Conservation (phyloP, 2,797 vertebrate genomes). For the Masticophis lateralis region DNA sequence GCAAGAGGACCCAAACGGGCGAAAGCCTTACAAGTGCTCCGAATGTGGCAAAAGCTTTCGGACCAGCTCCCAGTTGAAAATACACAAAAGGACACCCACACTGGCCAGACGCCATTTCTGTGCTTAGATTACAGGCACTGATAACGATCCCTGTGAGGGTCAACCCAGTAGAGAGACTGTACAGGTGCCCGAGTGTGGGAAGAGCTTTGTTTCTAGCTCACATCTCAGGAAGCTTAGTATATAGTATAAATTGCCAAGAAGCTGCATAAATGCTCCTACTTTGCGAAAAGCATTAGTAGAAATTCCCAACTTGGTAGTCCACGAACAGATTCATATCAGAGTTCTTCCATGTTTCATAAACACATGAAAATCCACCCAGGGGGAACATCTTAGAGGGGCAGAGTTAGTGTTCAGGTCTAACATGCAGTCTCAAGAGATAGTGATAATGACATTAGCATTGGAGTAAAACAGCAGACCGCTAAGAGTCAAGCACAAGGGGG, state of each 20-base stretch:
- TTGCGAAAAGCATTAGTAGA: constrained; percentile 28
- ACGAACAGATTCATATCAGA: constrained; percentile 13
- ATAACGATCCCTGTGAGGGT: neutral
- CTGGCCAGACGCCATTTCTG: neutral
- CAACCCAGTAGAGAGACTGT: neutral
- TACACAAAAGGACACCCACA: neutral
- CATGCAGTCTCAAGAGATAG: neutral
- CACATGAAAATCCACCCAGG: constrained; percentile 41
- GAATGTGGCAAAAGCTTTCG: constrained; percentile 12
- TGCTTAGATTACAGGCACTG: neutral
- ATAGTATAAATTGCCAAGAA: neutral
- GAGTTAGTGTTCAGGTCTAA: neutral
- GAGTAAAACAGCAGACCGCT: neutral
- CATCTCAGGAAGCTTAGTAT: neutral
- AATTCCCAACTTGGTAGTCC: constrained; percentile 25
- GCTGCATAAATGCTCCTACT: neutral
- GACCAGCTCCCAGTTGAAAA: constrained; percentile 11
- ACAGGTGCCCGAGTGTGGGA: constrained; percentile 1
- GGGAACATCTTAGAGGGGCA: constrained; percentile 7
- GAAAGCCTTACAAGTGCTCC: neutral
- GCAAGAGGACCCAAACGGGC: neutral
- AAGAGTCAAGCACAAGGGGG: neutral
- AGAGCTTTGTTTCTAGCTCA: neutral
- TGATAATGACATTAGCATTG: neutral
- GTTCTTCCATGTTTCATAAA: constrained; percentile 6